Base-by-base conservation (phyloP, 37 sponge, comb jelly and placozoan species). In the Cliona cf. orientalis region DNA sequence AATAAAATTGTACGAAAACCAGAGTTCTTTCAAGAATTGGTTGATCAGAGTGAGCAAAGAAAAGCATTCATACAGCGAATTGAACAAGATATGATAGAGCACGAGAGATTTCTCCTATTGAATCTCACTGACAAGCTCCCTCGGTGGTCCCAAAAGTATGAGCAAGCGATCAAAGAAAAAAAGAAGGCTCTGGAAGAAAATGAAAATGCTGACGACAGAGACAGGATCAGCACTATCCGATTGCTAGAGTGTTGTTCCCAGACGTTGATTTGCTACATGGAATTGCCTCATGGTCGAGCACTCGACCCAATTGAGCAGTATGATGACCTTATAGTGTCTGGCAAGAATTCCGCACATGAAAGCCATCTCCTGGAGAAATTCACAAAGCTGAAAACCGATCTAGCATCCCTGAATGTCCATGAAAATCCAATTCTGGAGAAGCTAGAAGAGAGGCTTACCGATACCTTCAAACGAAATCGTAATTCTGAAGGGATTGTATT, bases 391-490 rank as follows among this genome's bases (percentile, higher is more conserved):
- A 66, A 21, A 5, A 2, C 25, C 33, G 2, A 66, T 3, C 66
- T 66, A 7, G 2, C 3, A 31, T 21, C 5, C 21, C 66, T 66
- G 17, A 32, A 3, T 3, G 4, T 36, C 33, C 35, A 35, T 21
- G 31, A 22, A 17, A 86, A 86, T 59, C 87, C 87, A 70, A 33
- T 79, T 6, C 68, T 86, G 53, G 61, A 76, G 33, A 11, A 72
- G n/a, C 49, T 58, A 23, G 55, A 79, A 70, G 19, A 35, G 43
- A 40, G 63, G 31, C 42, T 86, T 0, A 0, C 0, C 1, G 62
- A 44, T 0, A 63, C 60, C 33, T 86, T 79, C 46, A n/a, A 0
- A 22, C 32, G 55, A 12, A 65, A 31, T 49, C 66, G 74, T 5
- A 0, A 45, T 19, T 79, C 79, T n/a, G 33, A 46, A 31, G 87